phyloP scores from a whole-genome alignment of 2,113 vertebrate genomes.

The Antechinus stuartii region DNA sequence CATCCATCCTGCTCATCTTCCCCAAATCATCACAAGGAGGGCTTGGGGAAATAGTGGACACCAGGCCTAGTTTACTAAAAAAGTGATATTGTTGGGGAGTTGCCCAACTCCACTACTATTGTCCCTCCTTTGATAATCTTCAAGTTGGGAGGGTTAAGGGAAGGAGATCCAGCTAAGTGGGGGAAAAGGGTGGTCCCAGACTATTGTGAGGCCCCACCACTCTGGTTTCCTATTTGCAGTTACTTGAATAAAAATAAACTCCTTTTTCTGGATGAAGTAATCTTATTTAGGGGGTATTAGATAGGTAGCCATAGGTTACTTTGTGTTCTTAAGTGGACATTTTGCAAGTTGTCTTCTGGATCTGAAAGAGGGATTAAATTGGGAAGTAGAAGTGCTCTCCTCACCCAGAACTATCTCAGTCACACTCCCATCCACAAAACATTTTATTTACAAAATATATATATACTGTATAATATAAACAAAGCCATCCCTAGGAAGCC shows the following conservation, averaged over 20 bases:
- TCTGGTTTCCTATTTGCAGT: slow-evolving; percentile 87
- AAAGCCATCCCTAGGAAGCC: not conserved
- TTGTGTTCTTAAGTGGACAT: too few species aligned
- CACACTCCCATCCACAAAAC: slow-evolving; percentile 61
- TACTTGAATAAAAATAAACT: slow-evolving; percentile 90
- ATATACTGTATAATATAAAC: slow-evolving; percentile 54
- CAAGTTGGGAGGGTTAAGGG: not conserved
- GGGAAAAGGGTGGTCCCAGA: slow-evolving; percentile 62
- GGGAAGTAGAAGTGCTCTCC: not conserved
- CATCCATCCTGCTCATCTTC: slow-evolving; percentile 13
- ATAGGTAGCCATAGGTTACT: not conserved
- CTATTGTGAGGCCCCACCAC: slow-evolving; percentile 60
- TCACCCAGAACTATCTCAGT: not conserved
- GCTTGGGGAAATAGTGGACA: slow-evolving; percentile 33
- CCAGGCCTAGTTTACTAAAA: slow-evolving; percentile 51
- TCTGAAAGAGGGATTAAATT: not conserved
- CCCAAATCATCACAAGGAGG: slow-evolving; percentile 40
- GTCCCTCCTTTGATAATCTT: not conserved
- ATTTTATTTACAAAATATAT: slow-evolving; percentile 80
- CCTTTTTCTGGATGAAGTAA: slow-evolving; percentile 61
- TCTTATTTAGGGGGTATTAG: not conserved
- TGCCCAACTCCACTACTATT: slow-evolving; percentile 13
- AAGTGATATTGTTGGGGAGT: slow-evolving; percentile 68
- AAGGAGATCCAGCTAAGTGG: not conserved
- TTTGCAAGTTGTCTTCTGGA: not conserved